Percentiles rank a stretch among this genome's conserved stretches.
Conservation (phyloP, 2,113 vertebrate species). For the Fregetta grallaria region DNA sequence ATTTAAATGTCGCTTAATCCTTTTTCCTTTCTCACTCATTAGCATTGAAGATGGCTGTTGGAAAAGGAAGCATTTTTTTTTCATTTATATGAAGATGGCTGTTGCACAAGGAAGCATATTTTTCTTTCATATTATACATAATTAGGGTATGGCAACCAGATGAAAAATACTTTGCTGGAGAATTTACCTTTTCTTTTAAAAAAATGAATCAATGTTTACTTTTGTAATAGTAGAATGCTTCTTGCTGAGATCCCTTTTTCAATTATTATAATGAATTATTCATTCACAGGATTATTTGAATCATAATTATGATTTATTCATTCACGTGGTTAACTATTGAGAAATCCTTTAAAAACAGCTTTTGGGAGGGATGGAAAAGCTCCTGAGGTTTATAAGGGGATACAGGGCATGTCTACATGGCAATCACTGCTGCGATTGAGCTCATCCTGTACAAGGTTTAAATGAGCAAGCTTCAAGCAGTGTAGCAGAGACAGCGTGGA, state of each 20-base stretch:
- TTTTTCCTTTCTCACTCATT: background rate
- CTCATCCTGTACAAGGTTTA: background rate
- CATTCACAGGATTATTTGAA: slow-evolving; percentile 8
- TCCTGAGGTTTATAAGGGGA: background rate
- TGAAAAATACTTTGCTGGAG: background rate
- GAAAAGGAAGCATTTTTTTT: background rate
- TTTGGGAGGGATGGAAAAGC: background rate
- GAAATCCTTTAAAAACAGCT: background rate
- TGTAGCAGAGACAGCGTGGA: background rate
- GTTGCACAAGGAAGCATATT: background rate
- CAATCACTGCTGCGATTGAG: background rate
- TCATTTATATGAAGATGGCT: background rate
- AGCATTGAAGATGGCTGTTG: background rate
- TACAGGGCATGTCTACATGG: background rate
- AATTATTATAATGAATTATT: slow-evolving; percentile 35
- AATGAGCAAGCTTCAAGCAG: background rate
- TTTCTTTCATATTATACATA: background rate
- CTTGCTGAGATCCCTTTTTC: background rate
- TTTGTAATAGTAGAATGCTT: background rate
- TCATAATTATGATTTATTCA: slow-evolving; percentile 19
- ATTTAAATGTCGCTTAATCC: background rate
- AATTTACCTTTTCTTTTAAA: background rate
- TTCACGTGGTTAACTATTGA: background rate
- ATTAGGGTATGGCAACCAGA: background rate
- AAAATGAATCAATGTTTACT: background rate